These are phyloP conservation scores for Bolborhynchus lineola DNA, from an alignment of 2,113 vertebrate species.

Conservation along the genomic window DNA sequence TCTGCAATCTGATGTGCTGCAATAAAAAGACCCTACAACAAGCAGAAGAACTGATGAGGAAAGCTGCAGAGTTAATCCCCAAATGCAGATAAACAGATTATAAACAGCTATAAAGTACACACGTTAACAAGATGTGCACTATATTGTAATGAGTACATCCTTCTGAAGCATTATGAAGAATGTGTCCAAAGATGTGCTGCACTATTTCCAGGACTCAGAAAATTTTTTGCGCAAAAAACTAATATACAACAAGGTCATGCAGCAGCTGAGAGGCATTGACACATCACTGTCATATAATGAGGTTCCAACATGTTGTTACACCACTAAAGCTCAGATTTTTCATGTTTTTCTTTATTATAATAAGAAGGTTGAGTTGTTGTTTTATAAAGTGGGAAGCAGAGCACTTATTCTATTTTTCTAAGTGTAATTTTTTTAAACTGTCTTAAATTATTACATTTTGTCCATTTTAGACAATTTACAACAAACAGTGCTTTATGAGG, in stretches of 20 bases:
- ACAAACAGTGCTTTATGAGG: not conserved
- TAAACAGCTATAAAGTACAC: not conserved
- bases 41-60: not conserved
- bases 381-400: not conserved
- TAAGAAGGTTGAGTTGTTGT: not conserved
- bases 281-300: not conserved
- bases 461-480: conserved; percentile 15
- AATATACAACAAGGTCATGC: not conserved
- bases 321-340: not conserved
- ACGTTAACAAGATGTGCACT: not conserved
- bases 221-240: not conserved
- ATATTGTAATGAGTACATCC: not conserved
- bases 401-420: conserved; percentile 7
- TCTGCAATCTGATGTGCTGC: not conserved
- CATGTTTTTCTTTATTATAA: not conserved
- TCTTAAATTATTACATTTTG: not conserved
- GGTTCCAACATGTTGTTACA: not conserved
- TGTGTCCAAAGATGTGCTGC: not conserved
- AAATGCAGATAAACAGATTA: not conserved
- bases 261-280: not conserved
- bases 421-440: not conserved
- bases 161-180: not conserved
- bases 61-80: not conserved
- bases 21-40: not conserved
- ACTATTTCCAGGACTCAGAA: not conserved